A percentile compares a stretch with the other conserved stretches of the same genome.
Conservation (phyloP, 2,888 invertebrate genomes). For the Cenopis cana region DNA sequence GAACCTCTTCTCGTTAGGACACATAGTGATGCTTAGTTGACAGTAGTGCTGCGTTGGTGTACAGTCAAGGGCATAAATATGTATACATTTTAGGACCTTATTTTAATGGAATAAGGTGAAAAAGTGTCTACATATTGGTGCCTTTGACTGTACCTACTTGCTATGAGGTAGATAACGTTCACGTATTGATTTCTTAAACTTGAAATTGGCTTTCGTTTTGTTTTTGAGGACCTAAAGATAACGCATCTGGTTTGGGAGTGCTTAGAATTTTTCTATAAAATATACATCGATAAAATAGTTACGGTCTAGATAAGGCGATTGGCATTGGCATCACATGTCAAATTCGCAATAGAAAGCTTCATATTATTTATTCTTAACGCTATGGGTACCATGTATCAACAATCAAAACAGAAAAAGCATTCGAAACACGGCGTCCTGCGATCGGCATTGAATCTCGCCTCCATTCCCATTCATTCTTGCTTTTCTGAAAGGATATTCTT, state of each 20-base stretch:
- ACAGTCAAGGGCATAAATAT: too few species aligned
- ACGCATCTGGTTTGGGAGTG: too few species aligned
- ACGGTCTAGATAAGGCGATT: too few species aligned
- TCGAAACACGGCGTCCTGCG: constrained; percentile 68
- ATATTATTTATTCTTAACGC: background rate
- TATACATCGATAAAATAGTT: too few species aligned
- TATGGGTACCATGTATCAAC: constrained; percentile 10
- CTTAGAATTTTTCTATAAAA: too few species aligned
- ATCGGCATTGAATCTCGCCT: constrained; percentile 75
- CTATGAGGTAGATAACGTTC: constrained; percentile 8
- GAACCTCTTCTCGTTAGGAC: constrained; percentile 76
- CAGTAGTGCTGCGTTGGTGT: constrained; percentile 49
- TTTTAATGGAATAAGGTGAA: too few species aligned
- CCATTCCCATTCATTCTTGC: constrained; percentile 79
- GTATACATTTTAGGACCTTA: too few species aligned
- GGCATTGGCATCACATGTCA: background rate
- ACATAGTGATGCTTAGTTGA: constrained; percentile 79
- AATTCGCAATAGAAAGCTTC: background rate
- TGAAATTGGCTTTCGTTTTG: background rate
- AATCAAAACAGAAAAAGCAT: constrained; percentile 4
- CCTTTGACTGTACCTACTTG: too few species aligned
- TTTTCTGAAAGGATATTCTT: constrained; percentile 78
- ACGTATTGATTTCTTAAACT: constrained; percentile 8
- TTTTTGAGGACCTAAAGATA: background rate
- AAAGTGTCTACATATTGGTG: too few species aligned